These are phyloP conservation scores for Hydropsyche betteni DNA, from an alignment of 2,888 invertebrate genomes.

Conservation along the genomic window DNA sequence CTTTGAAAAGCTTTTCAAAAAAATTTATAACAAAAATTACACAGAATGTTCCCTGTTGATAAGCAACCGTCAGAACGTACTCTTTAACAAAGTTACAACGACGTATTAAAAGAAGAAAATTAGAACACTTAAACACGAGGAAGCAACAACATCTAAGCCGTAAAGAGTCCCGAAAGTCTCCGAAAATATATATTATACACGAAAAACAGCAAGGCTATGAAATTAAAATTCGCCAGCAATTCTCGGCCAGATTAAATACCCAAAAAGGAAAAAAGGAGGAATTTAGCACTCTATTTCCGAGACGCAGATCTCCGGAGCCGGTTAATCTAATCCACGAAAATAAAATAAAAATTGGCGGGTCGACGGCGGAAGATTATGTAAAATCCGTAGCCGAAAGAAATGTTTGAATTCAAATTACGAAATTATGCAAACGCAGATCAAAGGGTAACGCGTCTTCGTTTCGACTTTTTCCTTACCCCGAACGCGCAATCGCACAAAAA, in stretches of 20 bases:
- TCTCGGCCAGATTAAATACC: constrained; percentile 10
- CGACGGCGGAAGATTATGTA: constrained; percentile 30
- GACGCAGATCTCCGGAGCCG: constrained; percentile 6
- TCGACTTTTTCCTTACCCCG: neutral
- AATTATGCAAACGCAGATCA: constrained; percentile 39
- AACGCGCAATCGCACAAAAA: too few species aligned
- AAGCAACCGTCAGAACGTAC: too few species aligned
- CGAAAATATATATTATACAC: too few species aligned
- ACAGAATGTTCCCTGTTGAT: too few species aligned
- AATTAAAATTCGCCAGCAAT: constrained; percentile 19
- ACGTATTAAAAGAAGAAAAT: too few species aligned
- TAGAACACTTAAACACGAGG: too few species aligned
- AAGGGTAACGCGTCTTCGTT: constrained; percentile 37
- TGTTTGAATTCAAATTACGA: constrained; percentile 36
- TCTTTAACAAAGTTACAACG: too few species aligned
- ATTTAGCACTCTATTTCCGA: constrained; percentile 21
- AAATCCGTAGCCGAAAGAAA: constrained; percentile 31
- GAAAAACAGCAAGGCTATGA: neutral
- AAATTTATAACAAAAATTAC: too few species aligned
- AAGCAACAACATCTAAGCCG: too few species aligned
- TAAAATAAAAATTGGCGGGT: constrained; percentile 28
- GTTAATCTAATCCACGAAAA: constrained; percentile 30
- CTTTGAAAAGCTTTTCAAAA: too few species aligned
- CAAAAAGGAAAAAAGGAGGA: neutral
- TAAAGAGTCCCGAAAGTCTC: too few species aligned